These are phyloP conservation scores for Myopa testacea DNA, from an alignment of 2,888 invertebrate species.

Conservation along the genomic window DNA sequence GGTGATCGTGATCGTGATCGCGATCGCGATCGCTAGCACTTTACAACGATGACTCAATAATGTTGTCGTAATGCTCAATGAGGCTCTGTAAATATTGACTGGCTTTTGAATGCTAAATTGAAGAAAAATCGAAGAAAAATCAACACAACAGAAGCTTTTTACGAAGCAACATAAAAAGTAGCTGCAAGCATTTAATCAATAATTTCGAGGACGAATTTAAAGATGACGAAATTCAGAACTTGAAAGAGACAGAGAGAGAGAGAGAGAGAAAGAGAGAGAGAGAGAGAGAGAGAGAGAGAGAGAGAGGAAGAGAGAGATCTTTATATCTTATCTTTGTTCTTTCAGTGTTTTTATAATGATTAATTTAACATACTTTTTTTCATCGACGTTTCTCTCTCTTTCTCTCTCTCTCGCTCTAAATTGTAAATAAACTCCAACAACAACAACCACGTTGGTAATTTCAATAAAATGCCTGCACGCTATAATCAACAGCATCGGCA, in stretches of 20 bases:
- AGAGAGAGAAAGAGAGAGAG: too few relatives aligned
- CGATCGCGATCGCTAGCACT: not conserved
- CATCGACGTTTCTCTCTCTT: too few relatives aligned
- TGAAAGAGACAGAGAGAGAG: too few relatives aligned
- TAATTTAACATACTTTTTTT: too few relatives aligned
- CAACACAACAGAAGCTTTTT: not conserved
- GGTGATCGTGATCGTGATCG: not conserved
- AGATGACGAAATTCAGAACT: too few relatives aligned
- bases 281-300: not conserved
- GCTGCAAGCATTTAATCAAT: too few relatives aligned
- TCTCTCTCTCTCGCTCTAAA: too few relatives aligned
- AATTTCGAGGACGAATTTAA: too few relatives aligned
- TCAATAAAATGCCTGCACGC: constrained; percentile 22
- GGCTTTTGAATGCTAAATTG: not conserved
- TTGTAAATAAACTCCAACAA: not conserved
- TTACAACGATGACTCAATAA: constrained; percentile 36
- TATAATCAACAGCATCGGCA: constrained; percentile 12
- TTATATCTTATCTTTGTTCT: not conserved
- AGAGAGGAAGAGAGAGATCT: not conserved
- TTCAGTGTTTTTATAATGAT: not conserved
- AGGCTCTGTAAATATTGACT: constrained; percentile 30
- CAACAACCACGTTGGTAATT: constrained; percentile 1
- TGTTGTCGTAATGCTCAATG: constrained; percentile 16
- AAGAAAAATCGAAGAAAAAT: not conserved
- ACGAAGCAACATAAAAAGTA: not conserved